These are phyloP conservation scores for Anser brachyrhynchus DNA, from an alignment of 2,113 vertebrate species.

Conservation along the genomic window DNA sequence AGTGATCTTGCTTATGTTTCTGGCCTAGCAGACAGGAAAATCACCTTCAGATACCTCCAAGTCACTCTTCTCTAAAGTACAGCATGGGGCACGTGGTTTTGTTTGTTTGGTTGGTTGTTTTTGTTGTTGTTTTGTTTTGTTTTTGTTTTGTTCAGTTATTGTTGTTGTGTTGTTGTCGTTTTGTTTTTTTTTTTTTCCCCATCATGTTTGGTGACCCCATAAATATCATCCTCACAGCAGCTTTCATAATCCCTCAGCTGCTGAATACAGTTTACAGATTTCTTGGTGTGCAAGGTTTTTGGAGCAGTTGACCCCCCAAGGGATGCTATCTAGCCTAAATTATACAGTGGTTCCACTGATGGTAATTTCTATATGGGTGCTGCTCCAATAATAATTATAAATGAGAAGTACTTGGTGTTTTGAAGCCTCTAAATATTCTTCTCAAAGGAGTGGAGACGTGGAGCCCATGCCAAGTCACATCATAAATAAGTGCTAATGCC, in stretches of 20 bases:
- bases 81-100: background rate
- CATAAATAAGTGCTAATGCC: background rate
- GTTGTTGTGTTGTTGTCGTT: no score
- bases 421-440: background rate
- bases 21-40: background rate
- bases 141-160: no score
- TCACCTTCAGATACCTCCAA: background rate
- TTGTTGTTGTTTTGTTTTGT: no score
- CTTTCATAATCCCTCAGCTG: background rate
- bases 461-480: background rate
- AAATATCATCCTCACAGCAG: background rate
- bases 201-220: background rate
- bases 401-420: background rate
- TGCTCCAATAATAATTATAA: background rate
- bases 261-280: background rate
- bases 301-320: background rate
- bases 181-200: background rate
- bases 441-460: rapidly evolving
- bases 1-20: background rate
- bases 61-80: background rate
- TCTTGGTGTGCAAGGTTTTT: background rate
- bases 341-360: background rate
- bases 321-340: background rate
- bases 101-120: no score
- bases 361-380: background rate